These are phyloP conservation scores for Drosophila setosimentum DNA, from an alignment of 2,888 invertebrate genomes.

Conservation along the genomic window DNA sequence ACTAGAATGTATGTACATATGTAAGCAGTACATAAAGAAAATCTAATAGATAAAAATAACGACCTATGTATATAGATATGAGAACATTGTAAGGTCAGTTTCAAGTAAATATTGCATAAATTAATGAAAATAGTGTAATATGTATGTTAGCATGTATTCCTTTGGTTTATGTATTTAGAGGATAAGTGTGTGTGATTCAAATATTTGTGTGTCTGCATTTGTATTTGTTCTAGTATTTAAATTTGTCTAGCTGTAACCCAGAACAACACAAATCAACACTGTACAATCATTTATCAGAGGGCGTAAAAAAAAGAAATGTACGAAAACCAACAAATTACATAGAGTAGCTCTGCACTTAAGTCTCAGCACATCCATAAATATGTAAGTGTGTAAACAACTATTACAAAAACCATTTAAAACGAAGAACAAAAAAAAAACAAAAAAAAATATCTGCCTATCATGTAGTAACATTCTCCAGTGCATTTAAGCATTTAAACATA, in stretches of 20 bases:
- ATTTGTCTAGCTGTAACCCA: constrained; percentile 35
- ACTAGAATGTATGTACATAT: constrained; percentile 14
- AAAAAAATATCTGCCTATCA: not conserved
- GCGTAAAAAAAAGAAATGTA: constrained; percentile 75
- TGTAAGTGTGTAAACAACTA: not conserved
- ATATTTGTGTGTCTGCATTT: constrained; percentile 23
- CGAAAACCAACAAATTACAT: constrained; percentile 57
- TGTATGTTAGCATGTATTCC: constrained; percentile 5
- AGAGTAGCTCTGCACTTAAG: constrained; percentile 6
- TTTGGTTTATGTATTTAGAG: constrained; percentile 3
- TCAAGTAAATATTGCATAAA: constrained; percentile 39
- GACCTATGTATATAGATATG: constrained; percentile 22
- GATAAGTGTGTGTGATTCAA: constrained; percentile 9
- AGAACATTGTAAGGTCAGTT: constrained; percentile 14
- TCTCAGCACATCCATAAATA: not conserved
- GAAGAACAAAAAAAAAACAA: not conserved
- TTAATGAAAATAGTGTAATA: constrained; percentile 21
- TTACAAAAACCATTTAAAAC: not conserved
- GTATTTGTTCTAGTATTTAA: constrained; percentile 48
- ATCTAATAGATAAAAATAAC: constrained; percentile 42
- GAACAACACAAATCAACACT: constrained; percentile 61
- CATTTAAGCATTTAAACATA: constrained; percentile 1
- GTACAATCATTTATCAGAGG: constrained; percentile 43
- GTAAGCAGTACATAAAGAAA: constrained; percentile 21
- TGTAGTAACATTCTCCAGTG: constrained; percentile 7